Percentiles rank a stretch among this genome's conserved stretches.
phyloP scores from a whole-genome alignment of 2,113 vertebrate genomes.

The Actinemys pallida region DNA sequence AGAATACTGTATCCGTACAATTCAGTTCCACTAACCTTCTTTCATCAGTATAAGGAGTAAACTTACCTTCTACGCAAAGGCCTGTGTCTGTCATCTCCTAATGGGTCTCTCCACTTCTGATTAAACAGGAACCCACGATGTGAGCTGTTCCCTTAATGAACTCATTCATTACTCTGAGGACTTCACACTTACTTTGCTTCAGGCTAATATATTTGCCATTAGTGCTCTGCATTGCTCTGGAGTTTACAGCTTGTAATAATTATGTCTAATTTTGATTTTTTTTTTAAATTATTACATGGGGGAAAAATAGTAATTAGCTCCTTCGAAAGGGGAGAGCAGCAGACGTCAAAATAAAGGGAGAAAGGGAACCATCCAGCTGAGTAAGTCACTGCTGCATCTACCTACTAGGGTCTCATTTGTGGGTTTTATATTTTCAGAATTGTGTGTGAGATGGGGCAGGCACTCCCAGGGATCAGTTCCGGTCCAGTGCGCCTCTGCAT shows the following conservation, averaged over 20 bases:
- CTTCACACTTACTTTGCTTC: slow-evolving; percentile 57
- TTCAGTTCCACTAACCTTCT: not conserved
- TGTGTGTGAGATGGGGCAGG: slow-evolving; percentile 94
- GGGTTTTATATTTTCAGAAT: slow-evolving; percentile 83
- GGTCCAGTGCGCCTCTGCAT: slow-evolving; percentile 95
- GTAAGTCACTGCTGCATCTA: not conserved
- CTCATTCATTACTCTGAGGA: slow-evolving; percentile 65
- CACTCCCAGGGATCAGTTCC: slow-evolving; percentile 81
- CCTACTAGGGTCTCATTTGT: slow-evolving; percentile 26
- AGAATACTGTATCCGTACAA: rapidly evolving
- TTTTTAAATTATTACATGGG: slow-evolving; percentile 56
- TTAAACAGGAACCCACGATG: slow-evolving; percentile 69
- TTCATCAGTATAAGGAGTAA: rapidly evolving
- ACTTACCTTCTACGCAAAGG: not conserved
- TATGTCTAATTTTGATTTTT: slow-evolving; percentile 73
- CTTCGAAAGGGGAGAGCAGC: slow-evolving; percentile 48
- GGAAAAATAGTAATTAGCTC: slow-evolving; percentile 73
- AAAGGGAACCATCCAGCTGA: not conserved
- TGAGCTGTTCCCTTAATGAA: slow-evolving; percentile 73
- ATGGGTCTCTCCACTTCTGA: slow-evolving; percentile 55
- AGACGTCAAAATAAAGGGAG: slow-evolving; percentile 46
- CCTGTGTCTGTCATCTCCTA: not conserved
- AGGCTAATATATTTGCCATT: slow-evolving; percentile 77
- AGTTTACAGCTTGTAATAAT: slow-evolving; percentile 77
- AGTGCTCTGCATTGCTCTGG: slow-evolving; percentile 70